phyloP scores from a whole-genome alignment of 2,888 invertebrate species.

The Lydus trimaculatus region DNA sequence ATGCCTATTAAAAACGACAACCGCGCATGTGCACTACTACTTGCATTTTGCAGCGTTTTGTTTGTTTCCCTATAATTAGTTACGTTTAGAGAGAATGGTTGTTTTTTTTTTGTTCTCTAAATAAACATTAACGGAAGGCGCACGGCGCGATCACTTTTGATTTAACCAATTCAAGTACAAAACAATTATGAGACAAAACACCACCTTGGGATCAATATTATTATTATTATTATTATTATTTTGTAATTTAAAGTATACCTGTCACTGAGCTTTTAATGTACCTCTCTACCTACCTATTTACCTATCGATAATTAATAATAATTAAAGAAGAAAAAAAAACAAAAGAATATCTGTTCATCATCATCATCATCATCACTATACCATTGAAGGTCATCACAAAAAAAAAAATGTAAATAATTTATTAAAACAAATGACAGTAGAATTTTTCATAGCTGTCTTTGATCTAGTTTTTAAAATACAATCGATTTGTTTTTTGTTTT shows the following conservation, averaged over 20 bases:
- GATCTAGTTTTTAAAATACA: no score
- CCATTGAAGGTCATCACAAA: no score
- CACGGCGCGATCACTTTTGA: background rate
- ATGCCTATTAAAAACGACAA: no score
- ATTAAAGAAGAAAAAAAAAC: background rate
- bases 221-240: background rate
- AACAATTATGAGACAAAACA: conserved; percentile 2
- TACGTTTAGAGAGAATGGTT: background rate
- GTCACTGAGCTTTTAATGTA: background rate
- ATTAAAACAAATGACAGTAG: no score
- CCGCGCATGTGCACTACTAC: no score
- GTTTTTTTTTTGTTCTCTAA: background rate
- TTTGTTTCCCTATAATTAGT: no score
- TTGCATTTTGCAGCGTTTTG: no score
- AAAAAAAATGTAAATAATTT: no score
- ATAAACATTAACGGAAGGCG: background rate
- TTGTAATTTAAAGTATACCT: background rate
- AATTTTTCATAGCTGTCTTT: no score
- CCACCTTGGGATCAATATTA: background rate
- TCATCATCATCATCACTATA: background rate
- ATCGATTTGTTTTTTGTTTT: background rate
- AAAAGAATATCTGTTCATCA: background rate
- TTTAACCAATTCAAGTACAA: conserved; percentile 1
- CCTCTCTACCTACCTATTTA: background rate
- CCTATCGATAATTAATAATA: background rate